Percentiles rank a stretch among this genome's conserved stretches.
Evolutionary conservation across 2,797 vertebrate species (phyloP).

Genomic region (Mormyrops attenuatus): DNA sequence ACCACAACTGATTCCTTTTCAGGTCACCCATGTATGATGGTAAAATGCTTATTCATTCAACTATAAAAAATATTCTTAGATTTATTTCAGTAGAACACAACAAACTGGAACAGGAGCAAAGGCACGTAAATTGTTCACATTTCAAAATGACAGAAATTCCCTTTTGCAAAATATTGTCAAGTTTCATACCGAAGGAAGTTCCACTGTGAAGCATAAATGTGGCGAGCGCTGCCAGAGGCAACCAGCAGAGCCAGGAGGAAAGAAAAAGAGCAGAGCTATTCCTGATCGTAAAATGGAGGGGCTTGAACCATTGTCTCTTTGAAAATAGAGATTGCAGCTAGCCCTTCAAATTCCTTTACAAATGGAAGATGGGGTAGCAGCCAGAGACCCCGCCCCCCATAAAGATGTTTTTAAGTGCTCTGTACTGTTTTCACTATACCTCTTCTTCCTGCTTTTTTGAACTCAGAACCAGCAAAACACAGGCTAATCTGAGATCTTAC

Average conservation of each 20-base stretch:
- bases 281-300: neutral
- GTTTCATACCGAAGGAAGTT: neutral
- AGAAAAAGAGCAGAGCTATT: neutral
- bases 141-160: neutral
- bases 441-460: neutral
- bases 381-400: neutral
- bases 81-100: neutral
- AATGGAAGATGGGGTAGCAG: neutral
- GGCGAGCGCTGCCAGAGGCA: neutral
- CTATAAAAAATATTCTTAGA: neutral
- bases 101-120: neutral
- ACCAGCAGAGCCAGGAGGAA: neutral
- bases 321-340: neutral
- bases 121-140: neutral
- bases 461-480: neutral
- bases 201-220: neutral
- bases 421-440: neutral
- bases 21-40: neutral
- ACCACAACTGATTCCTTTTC: neutral
- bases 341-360: neutral
- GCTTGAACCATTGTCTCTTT: neutral
- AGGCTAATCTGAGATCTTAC: neutral
- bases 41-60: neutral
- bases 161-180: neutral
- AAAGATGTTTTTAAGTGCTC: neutral